A percentile compares a stretch with the other conserved stretches of the same genome.
Conservation (phyloP, 2,797 vertebrate genomes). For the Rhinoraja longicauda region DNA sequence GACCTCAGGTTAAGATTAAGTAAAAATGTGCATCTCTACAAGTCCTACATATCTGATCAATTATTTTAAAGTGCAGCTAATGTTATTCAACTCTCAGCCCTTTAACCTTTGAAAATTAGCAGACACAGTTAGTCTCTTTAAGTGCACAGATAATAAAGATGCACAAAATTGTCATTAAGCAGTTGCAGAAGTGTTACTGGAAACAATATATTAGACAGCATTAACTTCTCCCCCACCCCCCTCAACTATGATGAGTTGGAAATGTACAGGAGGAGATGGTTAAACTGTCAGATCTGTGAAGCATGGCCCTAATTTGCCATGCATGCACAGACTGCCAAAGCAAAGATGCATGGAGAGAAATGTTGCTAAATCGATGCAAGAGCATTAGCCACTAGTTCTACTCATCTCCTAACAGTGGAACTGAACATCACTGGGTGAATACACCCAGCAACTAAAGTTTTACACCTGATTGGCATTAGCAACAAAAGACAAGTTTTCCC, state of each 20-base stretch:
- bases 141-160: slow-evolving; percentile 19
- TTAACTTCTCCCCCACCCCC: background rate
- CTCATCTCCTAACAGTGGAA: too few species aligned
- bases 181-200: background rate
- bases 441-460: too few species aligned
- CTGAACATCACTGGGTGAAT: too few species aligned
- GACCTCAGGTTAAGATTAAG: background rate
- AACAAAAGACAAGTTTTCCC: too few species aligned
- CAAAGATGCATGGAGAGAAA: background rate
- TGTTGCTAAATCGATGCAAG: too few species aligned
- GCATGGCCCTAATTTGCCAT: background rate
- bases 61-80: slow-evolving; percentile 16
- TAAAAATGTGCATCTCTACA: background rate
- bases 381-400: too few species aligned
- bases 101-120: slow-evolving; percentile 30
- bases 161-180: background rate
- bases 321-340: background rate
- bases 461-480: too few species aligned
- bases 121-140: slow-evolving; percentile 9
- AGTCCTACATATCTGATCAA: background rate
- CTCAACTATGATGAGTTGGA: background rate
- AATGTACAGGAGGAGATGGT: background rate
- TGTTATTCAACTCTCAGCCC: slow-evolving; percentile 1
- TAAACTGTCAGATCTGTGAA: background rate
- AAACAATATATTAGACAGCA: background rate